Percentiles rank a stretch among this genome's conserved stretches.
Evolutionary conservation across 2,888 invertebrate genomes (phyloP).

Genomic region (Nezara viridula): DNA sequence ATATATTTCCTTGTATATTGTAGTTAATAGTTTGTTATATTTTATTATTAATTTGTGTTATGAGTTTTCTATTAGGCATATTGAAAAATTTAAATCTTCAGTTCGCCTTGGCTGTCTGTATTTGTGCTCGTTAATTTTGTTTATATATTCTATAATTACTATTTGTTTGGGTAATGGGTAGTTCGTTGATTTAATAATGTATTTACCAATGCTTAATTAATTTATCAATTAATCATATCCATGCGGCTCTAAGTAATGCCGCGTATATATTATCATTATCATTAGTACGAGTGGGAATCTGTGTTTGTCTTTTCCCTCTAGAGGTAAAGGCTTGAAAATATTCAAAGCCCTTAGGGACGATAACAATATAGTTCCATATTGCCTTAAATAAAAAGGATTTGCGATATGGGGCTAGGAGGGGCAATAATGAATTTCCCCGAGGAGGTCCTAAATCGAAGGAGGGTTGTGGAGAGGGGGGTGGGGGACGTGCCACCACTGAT

Average conservation of each 20-base stretch:
- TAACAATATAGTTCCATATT: neutral
- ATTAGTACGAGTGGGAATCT: neutral
- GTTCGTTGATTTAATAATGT: too few relatives aligned
- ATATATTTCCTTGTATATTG: too few relatives aligned
- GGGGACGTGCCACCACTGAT: neutral
- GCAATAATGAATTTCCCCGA: conserved; percentile 4
- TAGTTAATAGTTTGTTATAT: too few relatives aligned
- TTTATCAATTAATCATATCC: neutral
- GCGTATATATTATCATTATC: neutral
- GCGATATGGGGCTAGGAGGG: neutral
- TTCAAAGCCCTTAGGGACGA: neutral
- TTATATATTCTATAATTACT: too few relatives aligned
- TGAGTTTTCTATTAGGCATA: too few relatives aligned
- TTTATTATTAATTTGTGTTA: too few relatives aligned
- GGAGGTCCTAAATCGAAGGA: conserved; percentile 10
- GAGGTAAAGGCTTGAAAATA: neutral
- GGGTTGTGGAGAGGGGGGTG: neutral
- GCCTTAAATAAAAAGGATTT: conserved; percentile 14
- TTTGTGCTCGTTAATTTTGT: too few relatives aligned
- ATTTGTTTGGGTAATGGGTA: too few relatives aligned
- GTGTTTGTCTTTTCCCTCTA: neutral
- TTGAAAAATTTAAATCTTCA: too few relatives aligned
- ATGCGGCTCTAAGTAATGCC: neutral
- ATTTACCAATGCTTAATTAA: too few relatives aligned
- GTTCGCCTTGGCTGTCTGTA: too few relatives aligned